Base-by-base conservation (phyloP, 2,113 vertebrate genomes). In the Amia ocellicauda region DNA sequence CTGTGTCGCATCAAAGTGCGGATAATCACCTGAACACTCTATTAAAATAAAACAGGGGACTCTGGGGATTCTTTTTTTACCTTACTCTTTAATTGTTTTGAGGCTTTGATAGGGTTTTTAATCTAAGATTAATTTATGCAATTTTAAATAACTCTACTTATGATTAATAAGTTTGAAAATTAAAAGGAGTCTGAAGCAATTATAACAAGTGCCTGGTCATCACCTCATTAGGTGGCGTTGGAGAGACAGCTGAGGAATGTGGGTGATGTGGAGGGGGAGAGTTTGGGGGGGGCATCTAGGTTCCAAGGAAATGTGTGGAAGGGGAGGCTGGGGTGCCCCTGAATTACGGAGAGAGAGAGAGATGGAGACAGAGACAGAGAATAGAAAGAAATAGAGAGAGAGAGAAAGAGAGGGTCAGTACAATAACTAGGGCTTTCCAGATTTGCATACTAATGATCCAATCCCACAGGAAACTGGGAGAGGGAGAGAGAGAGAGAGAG, bases 41-140 rank as follows among this genome's bases (percentile, higher is more conserved):
- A 89, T 94, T 94, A 91, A 93, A 92, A 94, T 87, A 93, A 92
- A 94, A 94, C 87, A 85, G 86, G 84, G 89, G 89, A 90, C 94
- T 93, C 93, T 84, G 86, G 95, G 94, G 94, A 97, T 94, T 96
- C n/a, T n/a, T 96, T 90, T 92, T 90, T 92, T 90, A 94, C 89
- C 90, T 91, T 91, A 94, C 93, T 92, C 93, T 97, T 83, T 98
- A 98, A 98, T 97, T 99, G 95, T 97, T 97, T 94, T 91, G 88
- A 92, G 91, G 89, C 91, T 91, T 93, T 96, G 91, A 97, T 94
- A 91, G 94, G 89, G 91, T 92, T 93, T 90, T 97, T 96, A 97
- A 98, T 97, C 91, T 91, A 96, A 97, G 93, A 98, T 98, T 97
- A 96, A 98, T 98, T 97, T 94, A 97, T 97, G 93, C 92, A 89